These are phyloP conservation scores for Drosophila sp. DNA, from an alignment of 1,140 invertebrate species.

Conservation along the genomic window DNA sequence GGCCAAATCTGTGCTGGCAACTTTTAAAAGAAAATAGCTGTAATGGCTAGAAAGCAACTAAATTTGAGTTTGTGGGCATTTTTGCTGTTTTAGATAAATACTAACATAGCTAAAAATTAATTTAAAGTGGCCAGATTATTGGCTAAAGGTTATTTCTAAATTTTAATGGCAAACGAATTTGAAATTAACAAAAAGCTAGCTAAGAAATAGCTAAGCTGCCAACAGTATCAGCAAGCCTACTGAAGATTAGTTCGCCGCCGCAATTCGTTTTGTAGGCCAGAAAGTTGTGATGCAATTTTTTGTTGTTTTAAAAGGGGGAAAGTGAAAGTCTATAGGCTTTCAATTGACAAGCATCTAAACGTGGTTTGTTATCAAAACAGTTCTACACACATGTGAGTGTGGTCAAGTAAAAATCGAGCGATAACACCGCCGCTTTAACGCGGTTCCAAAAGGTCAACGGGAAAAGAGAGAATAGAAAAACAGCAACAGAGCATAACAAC, in stretches of 20 bases:
- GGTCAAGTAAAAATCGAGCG: neutral
- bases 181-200: too few relatives aligned
- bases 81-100: too few relatives aligned
- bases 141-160: too few relatives aligned
- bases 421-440: slow-evolving; percentile 9
- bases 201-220: too few relatives aligned
- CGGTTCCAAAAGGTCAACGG: slow-evolving; percentile 32
- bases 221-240: slow-evolving; percentile 1
- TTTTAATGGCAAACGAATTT: too few relatives aligned
- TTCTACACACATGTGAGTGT: slow-evolving; percentile 6
- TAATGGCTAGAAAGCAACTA: too few relatives aligned
- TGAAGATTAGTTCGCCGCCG: slow-evolving; percentile 8
- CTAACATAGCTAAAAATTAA: too few relatives aligned
- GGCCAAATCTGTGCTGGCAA: too few relatives aligned
- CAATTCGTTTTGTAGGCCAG: slow-evolving; percentile 24
- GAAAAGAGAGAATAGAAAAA: slow-evolving; percentile 5
- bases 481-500: slow-evolving; percentile 8
- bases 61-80: too few relatives aligned
- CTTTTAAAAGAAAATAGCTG: too few relatives aligned
- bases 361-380: slow-evolving; percentile 23
- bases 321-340: slow-evolving; percentile 60
- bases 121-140: too few relatives aligned
- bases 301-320: slow-evolving; percentile 64
- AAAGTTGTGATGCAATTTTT: slow-evolving; percentile 70
- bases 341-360: slow-evolving; percentile 36